Evolutionary conservation across 2,797 vertebrate genomes (phyloP).

Genomic region (Pseudochromis fuscus): DNA sequence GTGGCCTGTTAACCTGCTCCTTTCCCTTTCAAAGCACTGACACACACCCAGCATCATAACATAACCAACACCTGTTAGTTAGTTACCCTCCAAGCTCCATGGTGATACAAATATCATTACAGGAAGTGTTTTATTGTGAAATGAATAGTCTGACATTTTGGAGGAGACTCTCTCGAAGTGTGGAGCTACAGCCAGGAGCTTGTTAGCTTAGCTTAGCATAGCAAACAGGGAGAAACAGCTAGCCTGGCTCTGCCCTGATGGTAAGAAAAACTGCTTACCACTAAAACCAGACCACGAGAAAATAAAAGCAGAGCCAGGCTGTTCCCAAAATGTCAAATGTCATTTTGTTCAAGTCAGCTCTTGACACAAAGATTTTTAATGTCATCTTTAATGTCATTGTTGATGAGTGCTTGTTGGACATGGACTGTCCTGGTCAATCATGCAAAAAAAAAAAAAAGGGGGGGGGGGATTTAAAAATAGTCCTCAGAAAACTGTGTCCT

Average conservation of each 20-base stretch:
- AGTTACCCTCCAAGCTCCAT: background rate
- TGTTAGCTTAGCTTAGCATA: conserved; percentile 21
- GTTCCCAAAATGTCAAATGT: background rate
- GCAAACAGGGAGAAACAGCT: background rate
- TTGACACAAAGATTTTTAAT: background rate
- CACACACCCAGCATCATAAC: background rate
- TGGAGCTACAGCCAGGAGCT: background rate
- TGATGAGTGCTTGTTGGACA: background rate
- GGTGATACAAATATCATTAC: background rate
- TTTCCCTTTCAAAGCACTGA: background rate
- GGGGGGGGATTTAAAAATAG: too few species aligned
- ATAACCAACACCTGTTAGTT: background rate
- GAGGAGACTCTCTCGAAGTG: background rate
- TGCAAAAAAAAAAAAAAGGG: conserved; percentile 1
- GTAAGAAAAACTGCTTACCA: background rate
- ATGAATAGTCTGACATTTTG: background rate
- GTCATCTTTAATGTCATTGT: background rate
- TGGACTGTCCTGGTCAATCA: background rate
- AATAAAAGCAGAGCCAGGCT: background rate
- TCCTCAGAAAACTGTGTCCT: conserved; percentile 82
- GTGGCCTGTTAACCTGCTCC: too few species aligned
- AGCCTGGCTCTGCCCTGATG: background rate
- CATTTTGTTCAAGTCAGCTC: background rate
- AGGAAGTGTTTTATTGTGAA: background rate
- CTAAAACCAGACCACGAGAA: background rate